Conservation (phyloP, 1,140 invertebrate genomes). For the Caenorhabditis elegans region DNA sequence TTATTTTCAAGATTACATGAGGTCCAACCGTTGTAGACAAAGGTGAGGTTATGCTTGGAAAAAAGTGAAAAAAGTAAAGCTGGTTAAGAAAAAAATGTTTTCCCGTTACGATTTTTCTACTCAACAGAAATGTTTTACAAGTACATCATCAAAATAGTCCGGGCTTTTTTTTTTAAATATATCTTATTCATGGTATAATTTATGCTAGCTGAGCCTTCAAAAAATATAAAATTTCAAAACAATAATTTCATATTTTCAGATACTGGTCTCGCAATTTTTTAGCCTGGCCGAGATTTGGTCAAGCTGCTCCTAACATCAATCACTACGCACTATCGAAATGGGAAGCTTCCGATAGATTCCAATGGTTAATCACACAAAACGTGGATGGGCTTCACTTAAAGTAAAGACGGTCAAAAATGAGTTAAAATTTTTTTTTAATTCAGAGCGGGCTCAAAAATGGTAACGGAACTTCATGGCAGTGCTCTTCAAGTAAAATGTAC, state of each 20-base stretch:
- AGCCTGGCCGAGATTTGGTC: slow-evolving; percentile 79
- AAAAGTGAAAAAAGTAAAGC: no score
- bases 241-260: no score
- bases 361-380: slow-evolving; percentile 85
- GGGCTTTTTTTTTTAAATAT: no score
- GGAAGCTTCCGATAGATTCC: slow-evolving; percentile 68
- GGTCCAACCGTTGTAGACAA: slow-evolving; percentile 74
- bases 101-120: no score
- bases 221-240: no score
- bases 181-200: no score
- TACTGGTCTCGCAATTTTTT: slow-evolving; percentile 95
- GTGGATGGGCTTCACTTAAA: slow-evolving; percentile 86
- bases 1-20: slow-evolving; percentile 80
- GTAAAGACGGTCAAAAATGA: not conserved
- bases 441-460: slow-evolving; percentile 79
- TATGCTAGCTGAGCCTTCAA: no score
- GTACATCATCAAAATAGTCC: no score
- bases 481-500: slow-evolving; percentile 80
- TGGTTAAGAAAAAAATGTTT: no score
- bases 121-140: no score
- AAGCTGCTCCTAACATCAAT: slow-evolving; percentile 69
- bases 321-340: slow-evolving; percentile 70
- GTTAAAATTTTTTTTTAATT: no score
- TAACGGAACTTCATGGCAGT: slow-evolving; percentile 90
- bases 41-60: slow-evolving; percentile 63